Base-by-base conservation (phyloP, 2,797 vertebrate species). In the Anniella stebbinsi region DNA sequence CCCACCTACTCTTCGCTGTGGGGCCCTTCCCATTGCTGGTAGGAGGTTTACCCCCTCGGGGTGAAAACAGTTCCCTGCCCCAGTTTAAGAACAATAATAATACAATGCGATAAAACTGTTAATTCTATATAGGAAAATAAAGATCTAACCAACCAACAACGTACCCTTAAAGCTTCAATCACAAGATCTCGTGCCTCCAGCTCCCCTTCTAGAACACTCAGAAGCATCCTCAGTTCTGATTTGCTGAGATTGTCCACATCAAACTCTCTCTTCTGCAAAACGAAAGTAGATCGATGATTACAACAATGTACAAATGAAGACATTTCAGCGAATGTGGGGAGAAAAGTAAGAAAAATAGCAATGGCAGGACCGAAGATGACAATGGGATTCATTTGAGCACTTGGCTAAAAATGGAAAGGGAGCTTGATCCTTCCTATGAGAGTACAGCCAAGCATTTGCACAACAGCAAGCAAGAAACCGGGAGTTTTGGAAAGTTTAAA, bases 171-270 rank as follows among this genome's bases (percentile, higher is more conserved):
- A 87, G 99, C 98, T 96, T 99, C 99, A 18, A 99, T 99, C 95
- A 99, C 99, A 80, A 99, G 97, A 95, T 99, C 99, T 89, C 98
- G 98, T 91, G 99, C 99, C 95, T 99, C 99, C 88, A 99, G 97
- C 91, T 99, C 99, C 69, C 99, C 99, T 96, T 99, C 99, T 98
- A 99, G 98, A 96, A 99, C 97, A 41, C 99, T 99, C 93, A 99
- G 97, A 89, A 99, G 98, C 91, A 98, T 99, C 87, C 98, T 97
- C 91, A 99, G 94, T 95, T 99, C 99, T 0, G 98, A 96, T 93
- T 98, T 99, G 97, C 98, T 99, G 96, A 99, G 97, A 93, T 98
- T 99, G 96, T 99, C 99, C 98, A 99, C 98, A 97, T 99, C 98
- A 96, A 99, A 98, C 91, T 99, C 98, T 96, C 97, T 98, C 97